phyloP scores from a whole-genome alignment of 2,888 invertebrate species.

The Drosophila flavopinicola region DNA sequence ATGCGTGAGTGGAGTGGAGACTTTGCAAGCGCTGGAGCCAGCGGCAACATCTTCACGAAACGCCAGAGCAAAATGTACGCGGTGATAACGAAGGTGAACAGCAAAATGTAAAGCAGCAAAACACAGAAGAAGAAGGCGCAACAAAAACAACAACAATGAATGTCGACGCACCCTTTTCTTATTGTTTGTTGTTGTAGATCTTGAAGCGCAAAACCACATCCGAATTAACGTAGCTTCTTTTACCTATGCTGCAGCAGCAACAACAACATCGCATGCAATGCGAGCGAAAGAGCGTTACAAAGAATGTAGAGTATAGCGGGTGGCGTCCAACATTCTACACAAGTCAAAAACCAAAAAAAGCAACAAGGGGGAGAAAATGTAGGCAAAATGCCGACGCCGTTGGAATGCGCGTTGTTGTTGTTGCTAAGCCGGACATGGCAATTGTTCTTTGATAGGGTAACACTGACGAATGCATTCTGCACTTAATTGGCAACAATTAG shows the following conservation, averaged over 20 bases:
- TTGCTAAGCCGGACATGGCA: slow-evolving; percentile 72
- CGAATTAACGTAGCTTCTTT: slow-evolving; percentile 52
- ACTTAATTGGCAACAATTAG: slow-evolving; percentile 53
- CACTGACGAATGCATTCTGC: slow-evolving; percentile 40
- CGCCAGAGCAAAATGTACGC: slow-evolving; percentile 60
- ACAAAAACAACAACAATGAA: slow-evolving; percentile 46
- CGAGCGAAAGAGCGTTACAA: slow-evolving; percentile 24
- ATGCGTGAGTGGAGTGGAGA: slow-evolving; percentile 57
- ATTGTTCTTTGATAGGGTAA: slow-evolving; percentile 49
- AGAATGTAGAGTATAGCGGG: slow-evolving; percentile 38
- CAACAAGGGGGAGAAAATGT: slow-evolving; percentile 33
- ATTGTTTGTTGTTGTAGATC: slow-evolving; percentile 46
- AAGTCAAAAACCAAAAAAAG: slow-evolving; percentile 19
- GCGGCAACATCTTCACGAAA: slow-evolving; percentile 63
- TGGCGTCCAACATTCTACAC: slow-evolving; percentile 41
- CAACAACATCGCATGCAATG: slow-evolving; percentile 19
- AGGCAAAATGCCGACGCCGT: slow-evolving; percentile 52
- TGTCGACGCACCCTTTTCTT: slow-evolving; percentile 76
- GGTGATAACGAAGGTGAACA: slow-evolving; percentile 77
- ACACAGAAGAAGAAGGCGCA: slow-evolving; percentile 45
- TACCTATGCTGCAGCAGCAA: slow-evolving; percentile 35
- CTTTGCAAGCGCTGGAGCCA: slow-evolving; percentile 53
- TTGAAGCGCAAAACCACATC: slow-evolving; percentile 76
- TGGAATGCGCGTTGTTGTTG: slow-evolving; percentile 55
- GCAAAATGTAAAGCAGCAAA: slow-evolving; percentile 65